Percentiles rank a stretch among this genome's conserved stretches.
These are phyloP conservation scores for Zenarchopterus dispar DNA, from an alignment of 2,797 vertebrate species.

Conservation along the genomic window DNA sequence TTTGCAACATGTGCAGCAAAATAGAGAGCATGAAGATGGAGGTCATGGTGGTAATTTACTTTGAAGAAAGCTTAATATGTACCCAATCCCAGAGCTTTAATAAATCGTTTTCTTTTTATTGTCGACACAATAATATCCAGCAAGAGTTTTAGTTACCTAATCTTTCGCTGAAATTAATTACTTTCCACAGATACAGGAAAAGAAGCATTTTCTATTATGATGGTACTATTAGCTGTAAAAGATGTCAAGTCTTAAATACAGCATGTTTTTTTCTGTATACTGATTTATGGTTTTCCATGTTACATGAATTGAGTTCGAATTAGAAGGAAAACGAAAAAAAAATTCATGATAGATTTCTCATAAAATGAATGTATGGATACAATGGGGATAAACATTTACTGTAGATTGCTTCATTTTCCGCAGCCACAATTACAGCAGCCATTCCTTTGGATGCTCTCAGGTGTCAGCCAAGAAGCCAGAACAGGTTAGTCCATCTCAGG, in stretches of 20 bases:
- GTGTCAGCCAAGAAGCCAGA: too few species aligned
- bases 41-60: conserved; percentile 1
- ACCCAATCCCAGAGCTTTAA: neutral
- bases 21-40: conserved; percentile 8
- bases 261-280: neutral
- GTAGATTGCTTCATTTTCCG: too few species aligned
- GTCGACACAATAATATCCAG: neutral
- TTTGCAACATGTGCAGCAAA: neutral
- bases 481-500: too few species aligned
- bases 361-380: too few species aligned
- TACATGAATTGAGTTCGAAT: neutral
- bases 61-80: neutral
- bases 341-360: neutral
- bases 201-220: neutral
- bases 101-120: neutral
- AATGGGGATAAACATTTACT: too few species aligned
- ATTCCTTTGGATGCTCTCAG: too few species aligned
- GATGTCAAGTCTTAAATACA: neutral
- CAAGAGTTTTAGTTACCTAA: neutral
- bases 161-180: neutral
- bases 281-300: neutral
- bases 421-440: too few species aligned
- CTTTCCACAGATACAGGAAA: neutral
- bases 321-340: neutral
- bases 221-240: neutral